Percentiles rank a stretch among this genome's conserved stretches.
These are phyloP conservation scores for Eubasilissa regina DNA, from an alignment of 1,140 invertebrate genomes.

Conservation along the genomic window DNA sequence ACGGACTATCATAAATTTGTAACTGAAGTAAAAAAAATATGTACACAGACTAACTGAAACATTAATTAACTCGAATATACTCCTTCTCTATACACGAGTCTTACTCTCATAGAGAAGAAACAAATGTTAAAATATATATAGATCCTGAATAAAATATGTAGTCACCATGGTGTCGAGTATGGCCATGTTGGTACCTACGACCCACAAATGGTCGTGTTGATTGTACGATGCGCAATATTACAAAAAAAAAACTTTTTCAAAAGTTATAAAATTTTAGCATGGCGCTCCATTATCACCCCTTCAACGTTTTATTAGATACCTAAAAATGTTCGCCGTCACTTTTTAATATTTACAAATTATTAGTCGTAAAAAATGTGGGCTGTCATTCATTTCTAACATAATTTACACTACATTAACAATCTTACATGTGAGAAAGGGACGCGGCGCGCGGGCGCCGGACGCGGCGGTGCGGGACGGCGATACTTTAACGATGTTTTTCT, in stretches of 20 bases:
- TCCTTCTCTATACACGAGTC: no score
- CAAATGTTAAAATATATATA: no score
- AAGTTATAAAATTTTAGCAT: background rate
- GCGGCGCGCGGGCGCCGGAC: background rate
- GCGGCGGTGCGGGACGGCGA: background rate
- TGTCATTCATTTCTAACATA: slow-evolving; percentile 25
- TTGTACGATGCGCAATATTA: no score
- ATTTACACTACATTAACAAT: slow-evolving; percentile 9
- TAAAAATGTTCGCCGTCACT: background rate
- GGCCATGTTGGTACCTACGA: no score
- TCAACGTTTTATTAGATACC: background rate
- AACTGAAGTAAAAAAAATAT: no score
- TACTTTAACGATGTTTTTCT: slow-evolving; percentile 26
- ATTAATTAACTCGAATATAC: no score
- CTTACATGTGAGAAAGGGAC: slow-evolving; percentile 21
- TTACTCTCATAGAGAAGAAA: no score
- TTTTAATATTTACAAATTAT: slow-evolving; percentile 32
- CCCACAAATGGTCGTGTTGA: no score
- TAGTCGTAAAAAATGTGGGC: slow-evolving; percentile 1
- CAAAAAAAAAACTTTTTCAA: background rate
- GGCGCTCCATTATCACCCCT: background rate
- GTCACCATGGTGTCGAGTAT: no score
- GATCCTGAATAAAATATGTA: no score
- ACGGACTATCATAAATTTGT: no score
- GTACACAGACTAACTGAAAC: no score